Percentiles rank a stretch among this genome's conserved stretches.
These are phyloP conservation scores for Lingula anatina DNA, from an alignment of 2,888 invertebrate genomes.

Conservation along the genomic window DNA sequence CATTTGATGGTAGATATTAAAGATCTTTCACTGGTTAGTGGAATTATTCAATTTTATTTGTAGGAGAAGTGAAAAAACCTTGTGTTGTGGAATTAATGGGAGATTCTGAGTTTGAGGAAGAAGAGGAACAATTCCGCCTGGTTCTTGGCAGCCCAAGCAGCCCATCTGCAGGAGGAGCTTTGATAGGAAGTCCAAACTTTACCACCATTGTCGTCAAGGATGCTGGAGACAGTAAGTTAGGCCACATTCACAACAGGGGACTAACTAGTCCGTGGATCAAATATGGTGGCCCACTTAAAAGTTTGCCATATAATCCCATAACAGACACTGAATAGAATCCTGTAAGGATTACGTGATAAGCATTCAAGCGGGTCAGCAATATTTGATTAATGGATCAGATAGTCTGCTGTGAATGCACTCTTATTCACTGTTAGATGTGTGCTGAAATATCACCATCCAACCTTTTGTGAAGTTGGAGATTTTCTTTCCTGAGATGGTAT, in stretches of 20 bases:
- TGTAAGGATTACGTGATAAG: not conserved
- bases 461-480: not conserved
- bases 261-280: too few relatives aligned
- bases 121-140: constrained; percentile 41
- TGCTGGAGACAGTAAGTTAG: constrained; percentile 44
- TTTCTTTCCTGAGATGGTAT: not conserved
- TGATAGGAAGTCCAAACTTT: constrained; percentile 30
- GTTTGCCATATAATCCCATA: too few relatives aligned
- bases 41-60: too few relatives aligned
- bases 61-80: constrained; percentile 43
- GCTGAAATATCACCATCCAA: not conserved
- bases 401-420: not conserved
- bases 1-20: too few relatives aligned
- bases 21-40: too few relatives aligned
- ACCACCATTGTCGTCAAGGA: constrained; percentile 42
- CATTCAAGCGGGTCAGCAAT: too few relatives aligned
- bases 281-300: too few relatives aligned
- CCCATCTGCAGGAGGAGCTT: constrained; percentile 28
- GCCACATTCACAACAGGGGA: not conserved
- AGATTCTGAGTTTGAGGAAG: constrained; percentile 42
- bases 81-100: constrained; percentile 42
- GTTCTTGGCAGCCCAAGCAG: constrained; percentile 43
- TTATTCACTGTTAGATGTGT: not conserved
- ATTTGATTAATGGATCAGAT: too few relatives aligned
- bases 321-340: too few relatives aligned